Evolutionary conservation across 1,140 invertebrate species (phyloP).

Genomic region (Papilio xuthus): DNA sequence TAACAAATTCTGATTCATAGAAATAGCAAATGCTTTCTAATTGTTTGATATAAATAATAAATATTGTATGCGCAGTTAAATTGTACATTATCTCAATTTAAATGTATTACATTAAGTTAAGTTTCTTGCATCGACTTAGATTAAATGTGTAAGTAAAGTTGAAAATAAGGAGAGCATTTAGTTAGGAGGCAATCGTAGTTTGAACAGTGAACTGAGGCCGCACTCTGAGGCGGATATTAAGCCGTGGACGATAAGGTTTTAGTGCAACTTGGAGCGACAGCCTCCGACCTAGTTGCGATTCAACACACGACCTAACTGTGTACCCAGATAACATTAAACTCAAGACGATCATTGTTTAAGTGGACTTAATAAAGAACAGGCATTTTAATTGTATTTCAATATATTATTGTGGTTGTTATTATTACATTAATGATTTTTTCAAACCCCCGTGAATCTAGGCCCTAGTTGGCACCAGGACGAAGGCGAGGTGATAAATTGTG

Average conservation of each 20-base stretch:
- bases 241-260: slow-evolving; percentile 21
- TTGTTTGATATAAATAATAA: too few species aligned
- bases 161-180: slow-evolving; percentile 2
- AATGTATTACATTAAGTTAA: too few species aligned
- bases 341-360: neutral
- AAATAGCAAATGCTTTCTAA: too few species aligned
- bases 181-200: slow-evolving; percentile 7
- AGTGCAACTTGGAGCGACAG: slow-evolving; percentile 1
- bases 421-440: too few species aligned
- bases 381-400: too few species aligned
- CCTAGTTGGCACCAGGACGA: too few species aligned
- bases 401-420: too few species aligned
- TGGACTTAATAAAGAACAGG: neutral
- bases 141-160: neutral
- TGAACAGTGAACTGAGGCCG: slow-evolving; percentile 1
- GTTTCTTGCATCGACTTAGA: neutral
- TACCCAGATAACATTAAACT: neutral
- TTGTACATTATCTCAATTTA: too few species aligned
- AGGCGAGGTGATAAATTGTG: neutral
- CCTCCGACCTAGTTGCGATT: neutral
- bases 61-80: too few species aligned
- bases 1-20: too few species aligned
- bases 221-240: slow-evolving; percentile 12
- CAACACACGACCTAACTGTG: neutral
- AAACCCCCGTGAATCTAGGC: too few species aligned